Evolutionary conservation across 2,113 vertebrate species (phyloP).

Genomic region (Panthera uncia): DNA sequence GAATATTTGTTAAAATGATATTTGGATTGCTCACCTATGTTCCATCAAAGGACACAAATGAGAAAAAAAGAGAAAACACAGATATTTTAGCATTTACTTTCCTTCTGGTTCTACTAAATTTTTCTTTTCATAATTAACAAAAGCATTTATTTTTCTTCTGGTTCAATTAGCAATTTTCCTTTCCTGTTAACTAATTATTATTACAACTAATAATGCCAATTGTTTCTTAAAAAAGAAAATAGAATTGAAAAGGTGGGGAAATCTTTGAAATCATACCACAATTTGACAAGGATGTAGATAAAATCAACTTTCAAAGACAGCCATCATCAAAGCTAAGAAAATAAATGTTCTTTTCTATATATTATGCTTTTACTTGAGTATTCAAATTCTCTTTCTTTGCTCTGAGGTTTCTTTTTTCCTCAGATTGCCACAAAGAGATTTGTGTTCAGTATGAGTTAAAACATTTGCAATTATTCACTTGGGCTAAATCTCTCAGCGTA

Average conservation of each 20-base stretch:
- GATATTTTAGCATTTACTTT: constrained; percentile 47
- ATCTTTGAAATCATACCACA: neutral
- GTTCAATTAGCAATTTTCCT: neutral
- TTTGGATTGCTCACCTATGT: neutral
- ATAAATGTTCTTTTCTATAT: neutral
- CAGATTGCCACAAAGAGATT: neutral
- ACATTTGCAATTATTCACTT: neutral
- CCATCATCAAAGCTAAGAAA: neutral
- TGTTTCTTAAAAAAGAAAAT: neutral
- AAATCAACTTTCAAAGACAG: neutral
- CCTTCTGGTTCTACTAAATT: neutral
- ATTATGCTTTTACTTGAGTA: neutral
- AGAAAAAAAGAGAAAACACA: neutral
- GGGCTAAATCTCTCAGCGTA: neutral
- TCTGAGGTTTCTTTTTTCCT: neutral
- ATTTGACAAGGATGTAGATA: neutral
- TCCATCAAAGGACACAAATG: neutral
- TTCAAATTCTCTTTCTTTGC: neutral
- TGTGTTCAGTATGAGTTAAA: neutral
- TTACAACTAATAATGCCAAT: neutral
- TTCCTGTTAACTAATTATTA: neutral
- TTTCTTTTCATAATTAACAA: neutral
- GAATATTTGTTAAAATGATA: constrained; percentile 9
- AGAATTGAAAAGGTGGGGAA: neutral
- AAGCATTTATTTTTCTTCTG: neutral